These are phyloP conservation scores for Drosophila formosana DNA, from an alignment of 2,888 invertebrate genomes.

Conservation along the genomic window DNA sequence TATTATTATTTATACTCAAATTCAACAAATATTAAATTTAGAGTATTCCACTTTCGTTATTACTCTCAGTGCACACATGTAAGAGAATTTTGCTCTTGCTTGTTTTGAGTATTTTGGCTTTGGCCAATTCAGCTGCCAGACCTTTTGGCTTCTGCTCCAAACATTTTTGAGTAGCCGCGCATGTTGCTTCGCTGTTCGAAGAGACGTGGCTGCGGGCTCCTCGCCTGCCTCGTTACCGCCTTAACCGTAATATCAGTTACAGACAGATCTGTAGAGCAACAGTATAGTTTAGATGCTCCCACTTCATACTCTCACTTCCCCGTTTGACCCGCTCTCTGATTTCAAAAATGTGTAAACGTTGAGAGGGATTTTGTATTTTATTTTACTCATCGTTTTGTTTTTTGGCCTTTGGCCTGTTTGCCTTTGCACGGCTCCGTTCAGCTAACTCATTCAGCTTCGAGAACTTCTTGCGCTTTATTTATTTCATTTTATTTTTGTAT, in stretches of 20 bases:
- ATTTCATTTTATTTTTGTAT: constrained; percentile 40
- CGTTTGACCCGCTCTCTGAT: constrained; percentile 31
- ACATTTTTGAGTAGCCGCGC: constrained; percentile 56
- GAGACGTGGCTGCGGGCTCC: neutral
- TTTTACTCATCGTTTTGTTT: constrained; percentile 7
- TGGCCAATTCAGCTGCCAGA: constrained; percentile 38
- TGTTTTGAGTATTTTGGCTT: constrained; percentile 23
- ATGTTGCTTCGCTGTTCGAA: constrained; percentile 43
- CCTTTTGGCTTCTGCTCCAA: constrained; percentile 45
- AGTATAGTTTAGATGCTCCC: constrained; percentile 17
- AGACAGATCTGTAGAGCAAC: constrained; percentile 38
- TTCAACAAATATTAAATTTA: too few species aligned
- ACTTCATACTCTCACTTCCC: constrained; percentile 43
- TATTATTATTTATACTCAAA: too few species aligned
- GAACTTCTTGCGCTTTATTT: constrained; percentile 48
- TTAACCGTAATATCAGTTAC: constrained; percentile 79
- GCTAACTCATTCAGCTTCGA: constrained; percentile 4
- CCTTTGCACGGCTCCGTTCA: constrained; percentile 15
- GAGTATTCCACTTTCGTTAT: constrained; percentile 23
- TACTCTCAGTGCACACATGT: neutral
- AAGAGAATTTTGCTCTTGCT: constrained; percentile 44
- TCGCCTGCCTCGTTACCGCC: constrained; percentile 72
- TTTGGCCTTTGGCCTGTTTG: constrained; percentile 29
- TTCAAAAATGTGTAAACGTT: constrained; percentile 41
- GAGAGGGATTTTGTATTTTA: constrained; percentile 26